phyloP scores from a whole-genome alignment of 2,113 vertebrate genomes.

The Serilophus lunatus region DNA sequence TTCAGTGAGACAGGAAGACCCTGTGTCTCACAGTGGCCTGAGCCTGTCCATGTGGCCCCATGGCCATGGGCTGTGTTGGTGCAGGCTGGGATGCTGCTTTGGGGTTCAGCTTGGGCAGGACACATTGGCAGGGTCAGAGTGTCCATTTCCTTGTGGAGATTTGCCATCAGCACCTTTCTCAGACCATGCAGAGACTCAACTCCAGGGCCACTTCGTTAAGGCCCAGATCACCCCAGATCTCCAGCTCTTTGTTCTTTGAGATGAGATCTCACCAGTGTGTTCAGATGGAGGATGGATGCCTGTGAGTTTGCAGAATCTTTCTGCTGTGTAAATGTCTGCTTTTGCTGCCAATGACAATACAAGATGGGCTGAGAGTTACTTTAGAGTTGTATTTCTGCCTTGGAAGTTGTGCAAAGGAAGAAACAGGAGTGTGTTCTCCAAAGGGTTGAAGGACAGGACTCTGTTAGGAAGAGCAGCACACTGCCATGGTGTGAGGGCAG shows the following conservation, averaged over 20 bases:
- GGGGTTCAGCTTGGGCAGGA: neutral
- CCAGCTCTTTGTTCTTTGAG: neutral
- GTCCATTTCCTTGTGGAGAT: neutral
- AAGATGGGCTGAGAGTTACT: neutral
- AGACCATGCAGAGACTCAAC: neutral
- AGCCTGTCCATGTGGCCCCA: too few species aligned
- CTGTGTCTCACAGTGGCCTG: neutral
- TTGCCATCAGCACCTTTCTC: neutral
- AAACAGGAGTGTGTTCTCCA: neutral
- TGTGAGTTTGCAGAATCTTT: neutral
- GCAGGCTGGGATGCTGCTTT: neutral
- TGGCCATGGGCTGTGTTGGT: neutral
- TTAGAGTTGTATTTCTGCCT: neutral
- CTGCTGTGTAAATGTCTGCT: neutral
- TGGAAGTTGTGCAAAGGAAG: neutral
- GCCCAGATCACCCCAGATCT: neutral
- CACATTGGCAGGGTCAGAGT: fast-evolving
- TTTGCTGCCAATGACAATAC: neutral
- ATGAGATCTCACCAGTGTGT: neutral
- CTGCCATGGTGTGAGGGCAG: neutral
- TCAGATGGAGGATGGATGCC: neutral
- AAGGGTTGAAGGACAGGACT: neutral
- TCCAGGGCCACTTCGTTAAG: neutral
- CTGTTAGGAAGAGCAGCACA: neutral
- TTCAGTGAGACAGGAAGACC: neutral